Conservation (phyloP, 2,888 invertebrate genomes). For the Baccha elongata region DNA sequence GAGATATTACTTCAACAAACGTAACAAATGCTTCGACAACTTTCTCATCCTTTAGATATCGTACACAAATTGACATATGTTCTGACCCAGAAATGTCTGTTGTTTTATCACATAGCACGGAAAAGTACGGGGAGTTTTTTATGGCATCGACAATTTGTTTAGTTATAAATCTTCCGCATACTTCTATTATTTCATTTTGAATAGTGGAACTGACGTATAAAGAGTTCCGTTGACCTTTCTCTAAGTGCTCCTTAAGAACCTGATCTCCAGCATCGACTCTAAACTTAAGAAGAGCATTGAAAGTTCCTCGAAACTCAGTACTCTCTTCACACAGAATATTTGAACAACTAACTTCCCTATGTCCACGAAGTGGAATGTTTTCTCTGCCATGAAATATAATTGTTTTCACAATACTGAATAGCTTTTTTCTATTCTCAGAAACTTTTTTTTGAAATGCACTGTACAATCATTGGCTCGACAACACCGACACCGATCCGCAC, state of each 20-base stretch:
- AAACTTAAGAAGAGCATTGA: neutral
- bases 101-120: neutral
- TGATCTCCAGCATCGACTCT: conserved; percentile 2
- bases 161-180: neutral
- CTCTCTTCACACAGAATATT: neutral
- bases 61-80: too few species aligned
- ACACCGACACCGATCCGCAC: too few species aligned
- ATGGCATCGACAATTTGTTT: neutral
- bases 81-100: too few species aligned
- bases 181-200: neutral
- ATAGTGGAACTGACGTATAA: neutral
- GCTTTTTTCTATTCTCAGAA: neutral
- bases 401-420: neutral
- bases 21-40: neutral
- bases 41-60: too few species aligned
- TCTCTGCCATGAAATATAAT: neutral
- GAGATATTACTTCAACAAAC: neutral
- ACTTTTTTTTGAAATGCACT: neutral
- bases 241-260: neutral
- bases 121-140: neutral
- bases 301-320: neutral
- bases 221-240: neutral
- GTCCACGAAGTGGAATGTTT: neutral
- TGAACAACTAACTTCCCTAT: neutral
- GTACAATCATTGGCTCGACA: too few species aligned